phyloP scores from a whole-genome alignment of 2,797 vertebrate genomes.

The Lagocephalus sceleratus region DNA sequence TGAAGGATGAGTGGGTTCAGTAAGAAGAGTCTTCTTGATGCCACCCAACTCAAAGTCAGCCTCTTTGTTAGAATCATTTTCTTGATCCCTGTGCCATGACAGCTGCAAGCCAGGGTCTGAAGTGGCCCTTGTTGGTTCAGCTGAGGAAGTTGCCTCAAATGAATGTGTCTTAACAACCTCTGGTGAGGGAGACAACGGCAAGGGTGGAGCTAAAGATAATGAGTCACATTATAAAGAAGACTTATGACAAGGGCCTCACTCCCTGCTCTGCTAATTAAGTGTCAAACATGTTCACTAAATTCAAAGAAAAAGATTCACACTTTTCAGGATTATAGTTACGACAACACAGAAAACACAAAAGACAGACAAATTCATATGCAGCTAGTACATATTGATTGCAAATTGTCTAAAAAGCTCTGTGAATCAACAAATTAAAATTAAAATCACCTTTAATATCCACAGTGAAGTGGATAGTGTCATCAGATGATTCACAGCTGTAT shows the following conservation, averaged over 20 bases:
- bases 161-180: conserved; percentile 64
- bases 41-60: conserved; percentile 74
- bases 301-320: conserved; percentile 48
- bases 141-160: conserved; percentile 60
- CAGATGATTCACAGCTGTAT: conserved; percentile 77
- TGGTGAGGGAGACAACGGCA: conserved; percentile 60
- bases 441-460: conserved; percentile 88
- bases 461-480: conserved; percentile 79
- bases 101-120: conserved; percentile 71
- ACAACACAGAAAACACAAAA: conserved; percentile 45
- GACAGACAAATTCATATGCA: conserved; percentile 42
- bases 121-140: conserved; percentile 76
- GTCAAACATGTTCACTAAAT: conserved; percentile 44
- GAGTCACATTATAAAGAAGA: conserved; percentile 66
- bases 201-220: conserved; percentile 75
- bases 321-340: conserved; percentile 48
- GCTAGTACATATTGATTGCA: conserved; percentile 58
- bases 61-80: conserved; percentile 60
- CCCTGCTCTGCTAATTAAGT: conserved; percentile 37
- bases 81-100: conserved; percentile 78
- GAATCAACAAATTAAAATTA: conserved; percentile 48
- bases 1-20: conserved; percentile 77
- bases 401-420: conserved; percentile 48
- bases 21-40: conserved; percentile 74
- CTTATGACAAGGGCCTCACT: conserved; percentile 47